A percentile compares a stretch with the other conserved stretches of the same genome.
Evolutionary conservation across 2,113 vertebrate species (phyloP).

Genomic region (Sciurus niger): DNA sequence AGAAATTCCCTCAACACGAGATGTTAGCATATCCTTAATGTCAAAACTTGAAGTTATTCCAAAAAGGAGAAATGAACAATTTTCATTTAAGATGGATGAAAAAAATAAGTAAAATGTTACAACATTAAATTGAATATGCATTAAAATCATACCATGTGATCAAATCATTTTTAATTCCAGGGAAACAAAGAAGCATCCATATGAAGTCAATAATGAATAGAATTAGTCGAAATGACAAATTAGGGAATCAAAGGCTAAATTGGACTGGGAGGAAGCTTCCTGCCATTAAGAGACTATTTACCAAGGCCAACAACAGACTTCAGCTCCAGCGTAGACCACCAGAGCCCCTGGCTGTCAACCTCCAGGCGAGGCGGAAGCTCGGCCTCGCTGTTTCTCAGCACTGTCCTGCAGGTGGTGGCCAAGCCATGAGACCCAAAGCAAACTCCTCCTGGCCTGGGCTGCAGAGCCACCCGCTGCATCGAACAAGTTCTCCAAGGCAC

Average conservation of each 20-base stretch:
- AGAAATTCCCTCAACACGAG: not conserved
- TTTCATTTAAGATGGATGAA: not conserved
- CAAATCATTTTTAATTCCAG: slow-evolving; percentile 29
- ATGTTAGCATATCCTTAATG: not conserved
- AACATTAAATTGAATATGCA: not conserved
- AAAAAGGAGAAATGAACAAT: not conserved
- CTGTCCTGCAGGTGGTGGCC: not conserved
- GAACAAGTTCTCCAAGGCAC: not conserved
- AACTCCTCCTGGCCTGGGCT: not conserved
- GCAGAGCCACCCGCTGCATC: not conserved
- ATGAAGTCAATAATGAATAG: not conserved
- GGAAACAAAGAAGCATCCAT: not conserved
- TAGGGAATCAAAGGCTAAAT: not conserved
- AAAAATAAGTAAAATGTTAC: not conserved
- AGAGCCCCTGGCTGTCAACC: not conserved
- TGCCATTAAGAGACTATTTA: not conserved
- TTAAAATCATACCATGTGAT: not conserved
- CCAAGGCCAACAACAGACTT: not conserved
- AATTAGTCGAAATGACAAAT: slow-evolving; percentile 13
- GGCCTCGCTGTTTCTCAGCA: accelerated
- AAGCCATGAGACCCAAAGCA: not conserved
- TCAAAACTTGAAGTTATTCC: not conserved
- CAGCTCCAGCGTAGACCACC: too few species aligned
- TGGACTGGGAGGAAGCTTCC: not conserved
- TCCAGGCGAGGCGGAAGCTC: not conserved